phyloP scores from a whole-genome alignment of 1,140 invertebrate genomes.

The Drosophila watanabei region DNA sequence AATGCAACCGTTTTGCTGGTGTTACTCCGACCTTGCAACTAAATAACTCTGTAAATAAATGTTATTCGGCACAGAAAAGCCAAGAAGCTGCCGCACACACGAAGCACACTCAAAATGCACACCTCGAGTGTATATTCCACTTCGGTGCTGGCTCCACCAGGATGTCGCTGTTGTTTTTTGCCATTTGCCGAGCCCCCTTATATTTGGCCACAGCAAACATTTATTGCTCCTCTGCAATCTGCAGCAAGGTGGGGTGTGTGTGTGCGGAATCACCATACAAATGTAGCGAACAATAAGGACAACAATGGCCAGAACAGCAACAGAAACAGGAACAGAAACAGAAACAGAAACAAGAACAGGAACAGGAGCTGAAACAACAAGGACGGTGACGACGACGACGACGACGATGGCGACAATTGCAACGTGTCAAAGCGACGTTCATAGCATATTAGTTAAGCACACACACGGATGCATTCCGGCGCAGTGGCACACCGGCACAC shows the following conservation, averaged over 20 bases:
- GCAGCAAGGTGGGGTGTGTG: not conserved
- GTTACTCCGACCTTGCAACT: not conserved
- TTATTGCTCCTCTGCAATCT: conserved; percentile 33
- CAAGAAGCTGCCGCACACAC: not conserved
- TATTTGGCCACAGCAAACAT: conserved; percentile 59
- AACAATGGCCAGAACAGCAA: conserved; percentile 29
- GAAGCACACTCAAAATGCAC: conserved; percentile 9
- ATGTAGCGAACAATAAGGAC: conserved; percentile 41
- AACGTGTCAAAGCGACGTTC: conserved; percentile 65
- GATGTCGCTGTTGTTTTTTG: conserved; percentile 28
- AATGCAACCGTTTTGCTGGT: not conserved
- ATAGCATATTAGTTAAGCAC: conserved; percentile 69
- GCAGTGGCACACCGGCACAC: conserved; percentile 12
- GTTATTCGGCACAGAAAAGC: not conserved
- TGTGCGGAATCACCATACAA: conserved; percentile 47
- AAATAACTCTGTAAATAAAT: conserved; percentile 3
- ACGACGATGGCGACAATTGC: conserved; percentile 60
- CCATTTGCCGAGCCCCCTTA: conserved; percentile 13
- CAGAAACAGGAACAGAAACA: conserved; percentile 8
- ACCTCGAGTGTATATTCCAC: conserved; percentile 30
- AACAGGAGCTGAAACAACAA: conserved; percentile 14
- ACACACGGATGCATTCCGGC: conserved; percentile 12
- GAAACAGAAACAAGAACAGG: too few species aligned
- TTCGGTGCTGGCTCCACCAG: conserved; percentile 26
- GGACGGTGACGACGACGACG: conserved; percentile 9